These are phyloP conservation scores for Prunella fulvescens DNA, from an alignment of 2,113 vertebrate genomes.

Conservation along the genomic window DNA sequence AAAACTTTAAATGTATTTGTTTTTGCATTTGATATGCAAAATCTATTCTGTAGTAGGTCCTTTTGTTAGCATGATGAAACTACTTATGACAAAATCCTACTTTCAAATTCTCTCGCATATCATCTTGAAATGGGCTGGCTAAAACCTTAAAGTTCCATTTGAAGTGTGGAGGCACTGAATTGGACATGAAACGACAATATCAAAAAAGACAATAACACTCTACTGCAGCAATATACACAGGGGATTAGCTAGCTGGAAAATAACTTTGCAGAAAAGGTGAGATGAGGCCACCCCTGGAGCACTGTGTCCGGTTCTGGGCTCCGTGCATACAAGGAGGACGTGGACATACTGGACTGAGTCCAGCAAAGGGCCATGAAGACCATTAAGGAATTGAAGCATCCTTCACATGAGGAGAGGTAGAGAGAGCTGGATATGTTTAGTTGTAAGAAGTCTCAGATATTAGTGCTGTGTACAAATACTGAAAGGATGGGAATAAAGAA, in stretches of 20 bases:
- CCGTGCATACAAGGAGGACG: neutral
- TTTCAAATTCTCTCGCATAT: neutral
- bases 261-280: neutral
- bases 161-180: neutral
- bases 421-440: neutral
- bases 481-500: neutral
- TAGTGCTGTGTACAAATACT: neutral
- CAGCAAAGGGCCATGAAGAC: neutral
- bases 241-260: neutral
- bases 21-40: neutral
- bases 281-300: neutral
- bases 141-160: neutral
- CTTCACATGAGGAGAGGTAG: neutral
- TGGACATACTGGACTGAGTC: neutral
- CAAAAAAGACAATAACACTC: neutral
- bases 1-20: neutral
- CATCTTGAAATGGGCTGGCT: neutral
- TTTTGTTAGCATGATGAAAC: neutral
- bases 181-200: neutral
- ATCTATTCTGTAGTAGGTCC: neutral
- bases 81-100: neutral
- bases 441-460: neutral
- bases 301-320: neutral
- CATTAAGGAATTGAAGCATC: neutral
- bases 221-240: neutral